A percentile compares a stretch with the other conserved stretches of the same genome.
These are phyloP conservation scores for Smittia aterrima DNA, from an alignment of 2,888 invertebrate genomes.

Conservation along the genomic window DNA sequence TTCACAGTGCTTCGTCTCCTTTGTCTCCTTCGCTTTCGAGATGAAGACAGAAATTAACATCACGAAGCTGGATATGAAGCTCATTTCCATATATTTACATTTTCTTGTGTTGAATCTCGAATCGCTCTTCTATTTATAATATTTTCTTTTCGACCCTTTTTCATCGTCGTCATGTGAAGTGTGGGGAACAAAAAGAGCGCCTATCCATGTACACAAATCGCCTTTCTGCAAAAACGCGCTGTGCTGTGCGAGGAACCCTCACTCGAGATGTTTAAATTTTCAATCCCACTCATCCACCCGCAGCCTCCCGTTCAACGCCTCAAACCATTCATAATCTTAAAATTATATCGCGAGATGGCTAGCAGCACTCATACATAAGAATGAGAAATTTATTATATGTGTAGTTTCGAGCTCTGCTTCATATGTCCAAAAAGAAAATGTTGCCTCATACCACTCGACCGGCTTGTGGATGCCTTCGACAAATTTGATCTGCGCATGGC, in stretches of 20 bases:
- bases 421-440: conserved; percentile 36
- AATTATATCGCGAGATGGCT: conserved; percentile 41
- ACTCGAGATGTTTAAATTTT: not conserved
- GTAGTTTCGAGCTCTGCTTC: conserved; percentile 29
- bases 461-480: not conserved
- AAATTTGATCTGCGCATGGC: conserved; percentile 1
- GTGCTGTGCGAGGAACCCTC: not conserved
- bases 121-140: not conserved
- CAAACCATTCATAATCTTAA: conserved; percentile 29
- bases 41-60: conserved; percentile 28
- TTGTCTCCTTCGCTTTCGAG: not conserved
- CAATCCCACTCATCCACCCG: not conserved
- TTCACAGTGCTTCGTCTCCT: not conserved
- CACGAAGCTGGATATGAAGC: conserved; percentile 11
- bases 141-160: conserved; percentile 15
- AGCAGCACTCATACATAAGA: conserved; percentile 37
- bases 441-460: not conserved
- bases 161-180: not conserved
- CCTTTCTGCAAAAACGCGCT: conserved; percentile 3
- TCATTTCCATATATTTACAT: conserved; percentile 32
- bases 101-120: not conserved
- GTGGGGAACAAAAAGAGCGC: conserved; percentile 13
- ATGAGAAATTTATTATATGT: conserved; percentile 36
- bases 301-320: not conserved
- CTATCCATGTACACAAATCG: not conserved